phyloP scores from a whole-genome alignment of 2,888 invertebrate species.

The Stenchaetothrips biformis region DNA sequence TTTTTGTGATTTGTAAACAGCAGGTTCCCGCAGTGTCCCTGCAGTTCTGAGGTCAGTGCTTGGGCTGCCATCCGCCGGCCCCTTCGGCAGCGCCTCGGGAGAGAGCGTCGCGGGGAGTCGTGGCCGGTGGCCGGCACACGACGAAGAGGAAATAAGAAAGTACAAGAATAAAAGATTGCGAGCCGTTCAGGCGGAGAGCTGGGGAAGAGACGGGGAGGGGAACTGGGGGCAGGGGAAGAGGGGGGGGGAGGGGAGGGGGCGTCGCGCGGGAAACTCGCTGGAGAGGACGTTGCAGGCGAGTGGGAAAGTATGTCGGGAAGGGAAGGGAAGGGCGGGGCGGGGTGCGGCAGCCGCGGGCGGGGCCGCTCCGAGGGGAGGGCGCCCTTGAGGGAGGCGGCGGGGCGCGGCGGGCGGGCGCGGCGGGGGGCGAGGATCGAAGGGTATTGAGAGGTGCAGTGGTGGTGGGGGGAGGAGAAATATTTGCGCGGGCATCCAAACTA shows the following conservation, averaged over 20 bases:
- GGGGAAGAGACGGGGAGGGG: background rate
- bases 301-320: slow-evolving; percentile 3
- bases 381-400: background rate
- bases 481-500: slow-evolving; percentile 22
- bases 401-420: background rate
- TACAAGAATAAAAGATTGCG: slow-evolving; percentile 15
- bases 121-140: background rate
- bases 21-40: no score
- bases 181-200: background rate
- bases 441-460: no score
- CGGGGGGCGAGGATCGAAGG: background rate
- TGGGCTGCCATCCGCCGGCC: no score
- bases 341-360: background rate
- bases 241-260: no score
- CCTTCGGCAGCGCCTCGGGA: no score
- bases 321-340: background rate
- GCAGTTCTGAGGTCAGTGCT: no score
- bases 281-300: no score
- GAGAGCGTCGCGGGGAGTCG: no score
- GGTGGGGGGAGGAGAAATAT: slow-evolving; percentile 19
- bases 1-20: no score
- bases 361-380: background rate
- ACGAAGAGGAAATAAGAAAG: background rate
- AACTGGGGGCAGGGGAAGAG: no score
- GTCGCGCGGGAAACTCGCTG: no score